These are phyloP conservation scores for Hycleus cichorii DNA, from an alignment of 1,140 invertebrate species.

Conservation along the genomic window DNA sequence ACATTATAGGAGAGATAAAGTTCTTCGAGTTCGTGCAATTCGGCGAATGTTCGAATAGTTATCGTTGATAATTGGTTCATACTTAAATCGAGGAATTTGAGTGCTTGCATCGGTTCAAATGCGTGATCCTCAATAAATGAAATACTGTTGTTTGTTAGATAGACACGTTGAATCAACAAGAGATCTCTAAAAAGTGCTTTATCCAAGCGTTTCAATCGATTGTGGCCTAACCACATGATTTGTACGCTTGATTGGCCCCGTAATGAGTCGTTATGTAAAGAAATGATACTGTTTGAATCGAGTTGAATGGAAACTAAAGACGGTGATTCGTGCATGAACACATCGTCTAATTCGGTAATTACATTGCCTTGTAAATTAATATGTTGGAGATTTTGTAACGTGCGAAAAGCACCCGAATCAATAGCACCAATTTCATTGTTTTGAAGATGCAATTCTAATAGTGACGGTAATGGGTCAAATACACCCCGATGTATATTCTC, in stretches of 20 bases:
- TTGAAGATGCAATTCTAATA: conserved; percentile 80
- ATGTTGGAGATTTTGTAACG: conserved; percentile 75
- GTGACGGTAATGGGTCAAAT: conserved; percentile 68
- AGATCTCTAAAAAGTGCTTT: conserved; percentile 68
- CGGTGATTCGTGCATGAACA: conserved; percentile 65
- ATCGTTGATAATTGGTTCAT: conserved; percentile 62
- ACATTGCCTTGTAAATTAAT: conserved; percentile 81
- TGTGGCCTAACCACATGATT: conserved; percentile 81
- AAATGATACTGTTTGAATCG: conserved; percentile 70
- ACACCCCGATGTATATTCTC: conserved; percentile 65
- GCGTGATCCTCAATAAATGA: conserved; percentile 69
- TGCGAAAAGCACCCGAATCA: conserved; percentile 74
- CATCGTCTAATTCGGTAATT: conserved; percentile 67
- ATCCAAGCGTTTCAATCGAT: conserved; percentile 66
- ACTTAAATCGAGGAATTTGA: conserved; percentile 73
- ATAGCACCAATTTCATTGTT: conserved; percentile 77
- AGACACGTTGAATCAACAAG: conserved; percentile 64
- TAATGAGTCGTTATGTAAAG: conserved; percentile 71
- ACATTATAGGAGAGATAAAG: conserved; percentile 55
- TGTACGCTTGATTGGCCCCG: conserved; percentile 70
- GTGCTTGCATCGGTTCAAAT: conserved; percentile 64
- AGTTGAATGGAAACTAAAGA: conserved; percentile 79
- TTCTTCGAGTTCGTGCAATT: conserved; percentile 61
- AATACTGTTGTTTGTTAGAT: conserved; percentile 78
- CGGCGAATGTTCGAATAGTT: conserved; percentile 59